Base-by-base conservation (phyloP, 2,888 invertebrate genomes). In the Elmis aenea region DNA sequence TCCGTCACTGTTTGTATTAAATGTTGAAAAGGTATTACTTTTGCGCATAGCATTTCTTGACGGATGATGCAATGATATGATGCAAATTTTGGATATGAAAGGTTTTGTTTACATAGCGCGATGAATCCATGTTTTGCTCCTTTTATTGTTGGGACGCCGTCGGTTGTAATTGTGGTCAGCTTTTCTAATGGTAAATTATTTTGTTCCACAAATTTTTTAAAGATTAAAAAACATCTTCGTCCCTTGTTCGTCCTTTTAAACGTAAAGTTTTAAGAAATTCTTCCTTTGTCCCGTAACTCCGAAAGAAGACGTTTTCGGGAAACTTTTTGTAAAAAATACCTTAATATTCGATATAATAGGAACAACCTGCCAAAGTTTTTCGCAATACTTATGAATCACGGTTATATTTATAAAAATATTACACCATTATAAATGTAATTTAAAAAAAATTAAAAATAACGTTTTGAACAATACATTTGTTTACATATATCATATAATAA, bases 141-240 rank as follows among this genome's bases (percentile, higher is more conserved):
- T 15, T 13, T 34, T 39, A 50, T 48, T 29, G 46, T 43, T 34
- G 43, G 50, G 22, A 44, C 42, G 9, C 38, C 40, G 22, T 43
- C 45, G 23, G 48, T 51, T 23, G 48, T 42, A 33, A 49, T 49
- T 11, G 41, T 27, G 12, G 43, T 38, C 36, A 49, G 38, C 40
- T 50, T 49, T 22, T 36, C 24, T 44, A 48, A 18, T 14, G 33
- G 38, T 22, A 46, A 24, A 16, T 48, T 38, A 23, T 20, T 23
- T 26, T 31, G 23, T 16, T 13, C 28, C 16, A 32, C 15, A 44
- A 22, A 41, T 11, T 30, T 43, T 33, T 36, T 47, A 39, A 43
- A 47, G 36, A 21, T 25, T 26, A 28, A 47, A 38, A 48, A 23
- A 50, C 34, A 35, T 50, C 44, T 23, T 48, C 29, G 23, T 42